Evolutionary conservation across 2,113 vertebrate species (phyloP).

Genomic region (Mixornis gularis): DNA sequence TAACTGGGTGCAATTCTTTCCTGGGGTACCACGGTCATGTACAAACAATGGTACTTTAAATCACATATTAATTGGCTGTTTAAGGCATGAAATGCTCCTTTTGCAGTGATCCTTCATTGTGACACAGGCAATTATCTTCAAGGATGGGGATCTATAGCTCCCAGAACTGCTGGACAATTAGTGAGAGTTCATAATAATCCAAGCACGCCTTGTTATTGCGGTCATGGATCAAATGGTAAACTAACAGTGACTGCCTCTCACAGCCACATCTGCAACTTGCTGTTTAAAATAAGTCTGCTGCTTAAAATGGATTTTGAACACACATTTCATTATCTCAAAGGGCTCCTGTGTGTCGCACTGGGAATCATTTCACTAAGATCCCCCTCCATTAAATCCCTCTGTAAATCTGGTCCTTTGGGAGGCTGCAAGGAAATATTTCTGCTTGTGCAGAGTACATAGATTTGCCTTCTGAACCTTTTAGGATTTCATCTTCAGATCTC

Average conservation of each 20-base stretch:
- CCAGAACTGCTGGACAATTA: conserved; percentile 15
- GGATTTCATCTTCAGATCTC: neutral
- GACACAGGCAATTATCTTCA: neutral
- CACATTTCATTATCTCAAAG: neutral
- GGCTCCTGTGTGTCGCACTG: neutral
- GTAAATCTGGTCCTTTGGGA: neutral
- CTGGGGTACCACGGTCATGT: neutral
- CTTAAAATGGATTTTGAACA: neutral
- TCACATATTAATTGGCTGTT: conserved; percentile 4
- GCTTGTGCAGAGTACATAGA: no score
- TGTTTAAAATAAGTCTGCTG: neutral
- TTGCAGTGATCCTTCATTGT: neutral
- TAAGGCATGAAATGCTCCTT: neutral
- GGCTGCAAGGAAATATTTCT: neutral
- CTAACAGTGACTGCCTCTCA: neutral
- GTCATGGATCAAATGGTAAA: neutral
- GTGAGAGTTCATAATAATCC: neutral
- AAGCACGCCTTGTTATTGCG: neutral
- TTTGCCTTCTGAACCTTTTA: neutral
- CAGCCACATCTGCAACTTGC: neutral
- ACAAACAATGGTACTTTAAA: neutral
- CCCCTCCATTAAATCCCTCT: neutral
- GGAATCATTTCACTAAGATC: neutral
- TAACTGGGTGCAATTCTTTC: neutral
- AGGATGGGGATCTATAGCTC: neutral